Base-by-base conservation (phyloP, 2,888 invertebrate genomes). In the Apoderus coryli region DNA sequence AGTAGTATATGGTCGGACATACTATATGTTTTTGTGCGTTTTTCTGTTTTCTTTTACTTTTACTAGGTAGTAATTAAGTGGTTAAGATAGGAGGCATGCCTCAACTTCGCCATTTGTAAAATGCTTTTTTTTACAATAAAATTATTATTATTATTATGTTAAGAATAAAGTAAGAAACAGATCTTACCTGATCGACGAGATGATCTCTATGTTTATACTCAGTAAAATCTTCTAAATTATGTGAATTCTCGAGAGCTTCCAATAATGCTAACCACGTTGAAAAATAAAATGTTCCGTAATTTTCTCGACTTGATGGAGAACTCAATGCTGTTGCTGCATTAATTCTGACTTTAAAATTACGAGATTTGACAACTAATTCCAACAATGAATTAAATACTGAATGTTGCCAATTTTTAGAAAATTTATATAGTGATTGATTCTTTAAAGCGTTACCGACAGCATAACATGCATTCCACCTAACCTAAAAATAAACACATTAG, bases 381-480 rank as follows among this genome's bases (percentile, higher is more conserved):
- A 70, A 71, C 4, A 88, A 57, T 7, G 67, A 66, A 9, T 67
- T 60, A 43, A 80, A 76, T 0, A 84, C 68, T 40, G 67, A 57
- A 15, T 57, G 59, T 64, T 70, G 69, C 70, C 72, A 73, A 4
- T 43, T 33, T 19, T 33, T 38, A 14, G 22, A 22, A 3, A 55
- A 54, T 5, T 53, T 53, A 61, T 50, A 70, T 14, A 72, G 47
- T 24, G 54, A 47, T 3, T 63, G 60, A 48, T 75, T 75, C 46
- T 68, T 76, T 61, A 89, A 68, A 36, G 81, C 67, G 45, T 77
- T 81, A 13, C 85, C 81, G 33, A 88, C 59, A 2, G 88, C 86
- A 53, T 88, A 81, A 53, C 89, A 90, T 2, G 88, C 77, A 57
- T 90, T 90, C 90, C 90, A 90, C 30, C 85, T 69, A 19, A 86